These are phyloP conservation scores for Electrona antarctica DNA, from an alignment of 2,113 vertebrate genomes.

Conservation along the genomic window DNA sequence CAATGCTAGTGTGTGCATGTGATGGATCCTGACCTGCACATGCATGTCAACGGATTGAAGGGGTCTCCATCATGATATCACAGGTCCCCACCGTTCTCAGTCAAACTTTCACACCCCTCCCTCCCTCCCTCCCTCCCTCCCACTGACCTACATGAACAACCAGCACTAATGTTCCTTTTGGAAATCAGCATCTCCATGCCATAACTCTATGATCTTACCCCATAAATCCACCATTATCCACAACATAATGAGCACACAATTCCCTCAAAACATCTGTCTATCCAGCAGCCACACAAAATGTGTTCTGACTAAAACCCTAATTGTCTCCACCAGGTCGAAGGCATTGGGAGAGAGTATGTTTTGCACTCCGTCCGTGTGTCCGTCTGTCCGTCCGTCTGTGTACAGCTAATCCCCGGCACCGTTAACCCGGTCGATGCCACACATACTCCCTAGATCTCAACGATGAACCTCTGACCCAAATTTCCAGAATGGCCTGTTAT, in stretches of 20 bases:
- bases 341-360: too few species aligned
- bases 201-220: slow-evolving; percentile 8
- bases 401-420: too few species aligned
- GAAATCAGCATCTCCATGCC: slow-evolving; percentile 30
- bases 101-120: slow-evolving; percentile 35
- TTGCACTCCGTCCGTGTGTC: too few species aligned
- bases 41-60: slow-evolving; percentile 62
- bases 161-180: slow-evolving; percentile 36
- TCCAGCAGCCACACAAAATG: not conserved
- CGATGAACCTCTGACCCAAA: too few species aligned
- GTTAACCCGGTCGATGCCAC: too few species aligned
- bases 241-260: slow-evolving; percentile 20
- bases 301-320: too few species aligned
- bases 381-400: too few species aligned
- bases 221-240: slow-evolving; percentile 46
- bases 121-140: not conserved
- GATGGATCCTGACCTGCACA: slow-evolving; percentile 53
- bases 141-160: slow-evolving; percentile 5
- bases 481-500: too few species aligned
- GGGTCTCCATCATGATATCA: slow-evolving; percentile 25
- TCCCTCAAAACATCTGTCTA: slow-evolving; percentile 1
- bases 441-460: too few species aligned
- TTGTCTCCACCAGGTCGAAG: too few species aligned
- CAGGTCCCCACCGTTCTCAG: slow-evolving; percentile 7
- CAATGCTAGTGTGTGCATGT: slow-evolving; percentile 55